phyloP scores from a whole-genome alignment of 2,113 vertebrate genomes.

The Gobio gobio region DNA sequence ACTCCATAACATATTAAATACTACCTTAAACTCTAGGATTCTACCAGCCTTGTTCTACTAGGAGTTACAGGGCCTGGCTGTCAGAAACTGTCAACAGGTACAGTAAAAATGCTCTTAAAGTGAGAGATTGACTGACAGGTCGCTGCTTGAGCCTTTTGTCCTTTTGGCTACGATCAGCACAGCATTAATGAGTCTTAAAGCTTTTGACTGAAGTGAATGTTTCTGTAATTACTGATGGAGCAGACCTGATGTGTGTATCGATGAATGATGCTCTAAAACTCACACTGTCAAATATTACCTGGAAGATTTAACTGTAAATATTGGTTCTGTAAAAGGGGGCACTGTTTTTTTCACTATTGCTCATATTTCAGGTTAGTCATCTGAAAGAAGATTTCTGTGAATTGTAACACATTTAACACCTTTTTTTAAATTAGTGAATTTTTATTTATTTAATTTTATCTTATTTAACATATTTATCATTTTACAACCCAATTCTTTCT shows the following conservation, averaged over 20 bases:
- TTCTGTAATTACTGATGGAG: neutral
- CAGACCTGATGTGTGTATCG: neutral
- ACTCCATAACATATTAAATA: neutral
- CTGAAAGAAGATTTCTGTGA: too few species aligned
- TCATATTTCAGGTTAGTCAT: neutral
- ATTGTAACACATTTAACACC: too few species aligned
- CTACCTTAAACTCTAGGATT: neutral
- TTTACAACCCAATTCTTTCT: neutral
- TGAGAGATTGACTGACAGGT: neutral
- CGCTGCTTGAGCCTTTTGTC: neutral
- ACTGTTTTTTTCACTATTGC: too few species aligned
- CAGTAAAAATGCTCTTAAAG: neutral
- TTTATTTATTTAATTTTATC: too few species aligned
- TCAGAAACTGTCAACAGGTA: neutral
- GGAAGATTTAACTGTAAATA: neutral
- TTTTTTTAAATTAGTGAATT: too few species aligned
- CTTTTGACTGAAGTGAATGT: neutral
- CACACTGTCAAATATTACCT: neutral
- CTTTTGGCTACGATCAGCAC: neutral
- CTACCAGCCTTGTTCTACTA: neutral
- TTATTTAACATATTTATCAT: neutral
- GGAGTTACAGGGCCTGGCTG: neutral
- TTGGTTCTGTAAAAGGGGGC: too few species aligned
- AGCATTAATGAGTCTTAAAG: neutral
- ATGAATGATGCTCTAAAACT: neutral